Evolutionary conservation across 2,113 vertebrate species (phyloP).

Genomic region (Peucedramus taeniatus): DNA sequence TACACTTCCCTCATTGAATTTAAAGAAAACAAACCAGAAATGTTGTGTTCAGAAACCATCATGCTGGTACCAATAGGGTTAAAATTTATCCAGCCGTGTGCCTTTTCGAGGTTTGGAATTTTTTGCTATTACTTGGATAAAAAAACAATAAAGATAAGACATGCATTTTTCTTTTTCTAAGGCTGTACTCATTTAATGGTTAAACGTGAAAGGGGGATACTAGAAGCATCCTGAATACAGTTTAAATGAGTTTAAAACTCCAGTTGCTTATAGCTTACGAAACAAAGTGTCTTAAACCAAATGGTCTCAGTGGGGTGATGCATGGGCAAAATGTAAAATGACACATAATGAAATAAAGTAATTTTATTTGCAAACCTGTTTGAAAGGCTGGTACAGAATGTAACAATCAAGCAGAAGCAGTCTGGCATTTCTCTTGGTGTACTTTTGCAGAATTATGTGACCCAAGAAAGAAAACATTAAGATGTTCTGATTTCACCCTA

Average conservation of each 20-base stretch:
- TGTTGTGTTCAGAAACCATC: background rate
- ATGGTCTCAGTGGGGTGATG: slow-evolving; percentile 27
- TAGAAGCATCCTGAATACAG: background rate
- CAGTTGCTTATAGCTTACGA: background rate
- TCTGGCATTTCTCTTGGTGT: slow-evolving; percentile 35
- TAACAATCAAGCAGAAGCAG: slow-evolving; percentile 12
- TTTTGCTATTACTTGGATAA: background rate
- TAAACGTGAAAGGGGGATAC: background rate
- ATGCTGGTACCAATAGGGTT: background rate
- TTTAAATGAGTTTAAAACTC: slow-evolving; percentile 31
- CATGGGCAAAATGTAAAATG: slow-evolving; percentile 40
- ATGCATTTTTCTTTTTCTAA: background rate
- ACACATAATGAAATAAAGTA: slow-evolving; percentile 54
- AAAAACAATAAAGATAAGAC: background rate
- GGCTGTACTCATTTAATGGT: background rate
- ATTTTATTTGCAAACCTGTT: slow-evolving; percentile 56
- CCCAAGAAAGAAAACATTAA: slow-evolving; percentile 62
- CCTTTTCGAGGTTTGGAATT: background rate
- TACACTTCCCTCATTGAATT: background rate
- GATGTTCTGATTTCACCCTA: slow-evolving; percentile 65
- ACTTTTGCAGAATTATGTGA: slow-evolving; percentile 53
- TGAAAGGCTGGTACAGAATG: slow-evolving; percentile 2
- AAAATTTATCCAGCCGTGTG: background rate
- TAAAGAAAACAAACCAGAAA: background rate
- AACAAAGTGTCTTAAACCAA: slow-evolving; percentile 29